These are phyloP conservation scores for Anas flavirostris DNA, from an alignment of 2,797 vertebrate species.

Conservation along the genomic window DNA sequence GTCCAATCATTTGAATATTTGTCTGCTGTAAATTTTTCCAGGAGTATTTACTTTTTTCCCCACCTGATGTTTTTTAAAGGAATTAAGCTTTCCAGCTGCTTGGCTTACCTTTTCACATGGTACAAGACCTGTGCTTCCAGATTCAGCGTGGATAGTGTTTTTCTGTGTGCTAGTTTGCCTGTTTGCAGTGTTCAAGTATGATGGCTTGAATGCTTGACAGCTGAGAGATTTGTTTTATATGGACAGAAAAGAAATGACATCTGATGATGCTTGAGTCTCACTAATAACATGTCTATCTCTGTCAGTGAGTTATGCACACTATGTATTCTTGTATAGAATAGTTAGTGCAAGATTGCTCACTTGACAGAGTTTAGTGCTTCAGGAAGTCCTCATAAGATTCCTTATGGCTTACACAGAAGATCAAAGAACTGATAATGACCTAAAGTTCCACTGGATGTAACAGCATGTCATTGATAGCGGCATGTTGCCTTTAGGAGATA, in stretches of 20 bases:
- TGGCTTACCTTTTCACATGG: neutral
- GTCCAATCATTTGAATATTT: neutral
- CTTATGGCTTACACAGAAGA: neutral
- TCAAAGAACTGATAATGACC: neutral
- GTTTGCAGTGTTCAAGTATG: neutral
- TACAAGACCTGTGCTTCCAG: neutral
- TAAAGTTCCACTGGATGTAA: neutral
- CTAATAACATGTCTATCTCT: neutral
- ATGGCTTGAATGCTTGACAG: neutral
- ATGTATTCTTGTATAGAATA: neutral
- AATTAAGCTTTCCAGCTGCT: too few species aligned
- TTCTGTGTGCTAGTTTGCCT: neutral
- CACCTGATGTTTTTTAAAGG: neutral
- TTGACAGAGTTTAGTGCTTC: neutral
- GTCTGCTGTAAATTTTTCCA: neutral
- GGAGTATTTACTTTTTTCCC: neutral
- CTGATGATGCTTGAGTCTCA: neutral
- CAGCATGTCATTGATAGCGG: neutral
- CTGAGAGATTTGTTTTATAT: neutral
- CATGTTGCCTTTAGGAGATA: neutral
- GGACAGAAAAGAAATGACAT: neutral
- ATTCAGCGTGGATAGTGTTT: neutral
- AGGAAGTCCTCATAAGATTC: neutral
- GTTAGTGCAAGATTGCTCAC: neutral
- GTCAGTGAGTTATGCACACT: neutral